Evolutionary conservation across 2,113 vertebrate genomes (phyloP), one percentile per base, ranked within the genome.

Genomic region (Melanerpes aurifrons): DNA sequence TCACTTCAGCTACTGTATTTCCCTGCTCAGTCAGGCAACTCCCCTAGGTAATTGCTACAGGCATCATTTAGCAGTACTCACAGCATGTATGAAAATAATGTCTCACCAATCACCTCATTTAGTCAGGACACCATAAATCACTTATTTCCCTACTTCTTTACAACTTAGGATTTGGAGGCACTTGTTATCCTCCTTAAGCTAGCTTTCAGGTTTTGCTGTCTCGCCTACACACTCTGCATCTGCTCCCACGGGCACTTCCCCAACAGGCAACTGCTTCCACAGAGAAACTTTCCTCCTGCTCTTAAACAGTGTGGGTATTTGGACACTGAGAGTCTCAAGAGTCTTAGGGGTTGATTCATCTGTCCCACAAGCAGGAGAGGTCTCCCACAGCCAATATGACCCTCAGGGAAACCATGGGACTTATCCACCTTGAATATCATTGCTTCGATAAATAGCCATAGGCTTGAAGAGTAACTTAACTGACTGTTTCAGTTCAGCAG

Each of bases 1-100:
- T 0, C 57, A 37, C 1, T 0, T 8, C 3, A 0, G 18, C 32
- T 3, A 0, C 48, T 53, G 1, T 9, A 29, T 50, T 47, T 57
- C 25, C 24, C 48, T 64, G 47, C 31, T 3, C 9, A 82, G 43
- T 8, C 32, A 40, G 40, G 40, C 40, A 61, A 59, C 58, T 64
- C 19, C 29, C 10, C 31, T 18, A 5, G 0, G 0, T n/a, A 68
- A 82, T 2, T 75, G 6, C 56, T 28, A 29, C 82, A 84, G 47
- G 13, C 47, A 56, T 40, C 56, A 47, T 35, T 40, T 48, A 79
- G 12, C 83, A 73, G 48, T 1, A 0, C 7, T 57, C 26, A 32
- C 0, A 10, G 9, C 5, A 53, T 4, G 0, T 9, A 61, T 6
- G 10, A 68, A 89, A 73, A 13, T 9, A 22, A 29, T 1, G 0